Percentiles rank a stretch among this genome's conserved stretches.
Evolutionary conservation across 2,113 vertebrate species (phyloP).

Genomic region (Hoplias malabaricus): DNA sequence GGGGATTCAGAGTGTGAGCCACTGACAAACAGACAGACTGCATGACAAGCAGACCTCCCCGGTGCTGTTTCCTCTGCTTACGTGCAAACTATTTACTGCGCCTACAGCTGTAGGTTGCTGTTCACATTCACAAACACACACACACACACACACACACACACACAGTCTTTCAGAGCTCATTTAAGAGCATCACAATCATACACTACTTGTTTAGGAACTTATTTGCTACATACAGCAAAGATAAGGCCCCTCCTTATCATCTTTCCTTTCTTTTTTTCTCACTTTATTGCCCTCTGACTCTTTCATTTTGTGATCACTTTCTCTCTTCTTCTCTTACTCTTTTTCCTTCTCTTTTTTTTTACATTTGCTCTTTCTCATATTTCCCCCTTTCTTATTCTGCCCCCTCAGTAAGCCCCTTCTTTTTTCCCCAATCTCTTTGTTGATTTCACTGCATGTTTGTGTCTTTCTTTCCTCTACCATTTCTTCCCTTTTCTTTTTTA

Average conservation of each 20-base stretch:
- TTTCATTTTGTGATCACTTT: background rate
- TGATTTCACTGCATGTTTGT: too few species aligned
- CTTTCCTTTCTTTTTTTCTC: background rate
- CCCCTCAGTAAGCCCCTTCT: too few species aligned
- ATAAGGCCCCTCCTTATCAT: background rate
- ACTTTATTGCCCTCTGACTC: background rate
- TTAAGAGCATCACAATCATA: background rate
- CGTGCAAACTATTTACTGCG: background rate
- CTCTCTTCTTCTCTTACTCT: constrained; percentile 12
- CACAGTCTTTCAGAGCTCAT: background rate
- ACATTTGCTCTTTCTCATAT: background rate
- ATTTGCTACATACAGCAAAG: background rate
- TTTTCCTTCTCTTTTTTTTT: background rate
- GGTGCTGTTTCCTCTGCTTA: constrained; percentile 16
- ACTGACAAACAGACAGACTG: constrained; percentile 30
- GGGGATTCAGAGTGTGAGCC: constrained; percentile 12
- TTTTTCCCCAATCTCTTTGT: too few species aligned
- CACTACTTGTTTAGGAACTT: background rate
- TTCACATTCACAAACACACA: background rate
- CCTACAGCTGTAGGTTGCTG: background rate
- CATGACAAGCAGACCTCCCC: constrained; percentile 31
- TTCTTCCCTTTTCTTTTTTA: too few species aligned
- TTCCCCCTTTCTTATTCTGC: too few species aligned
- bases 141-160: background rate
- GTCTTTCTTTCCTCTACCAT: too few species aligned